These are phyloP conservation scores for Colius striatus DNA, from an alignment of 2,113 vertebrate genomes.

Conservation along the genomic window DNA sequence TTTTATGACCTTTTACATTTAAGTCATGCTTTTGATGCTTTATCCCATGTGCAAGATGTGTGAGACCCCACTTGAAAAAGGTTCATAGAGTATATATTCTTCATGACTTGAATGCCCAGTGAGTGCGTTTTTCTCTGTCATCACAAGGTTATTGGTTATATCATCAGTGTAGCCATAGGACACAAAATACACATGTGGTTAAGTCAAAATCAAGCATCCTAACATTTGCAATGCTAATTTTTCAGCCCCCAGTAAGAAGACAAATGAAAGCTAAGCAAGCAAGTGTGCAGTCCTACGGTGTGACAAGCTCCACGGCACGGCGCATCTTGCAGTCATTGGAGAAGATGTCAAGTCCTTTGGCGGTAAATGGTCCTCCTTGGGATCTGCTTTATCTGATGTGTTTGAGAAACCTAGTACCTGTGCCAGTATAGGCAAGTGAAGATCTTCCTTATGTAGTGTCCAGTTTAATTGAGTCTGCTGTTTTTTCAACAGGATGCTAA, in stretches of 20 bases:
- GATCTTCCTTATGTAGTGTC: neutral
- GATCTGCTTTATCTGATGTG: neutral
- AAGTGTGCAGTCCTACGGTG: conserved; percentile 86
- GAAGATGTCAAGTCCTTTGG: conserved; percentile 96
- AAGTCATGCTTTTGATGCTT: neutral
- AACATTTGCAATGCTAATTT: conserved; percentile 6
- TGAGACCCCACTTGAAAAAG: neutral
- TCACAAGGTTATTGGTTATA: neutral
- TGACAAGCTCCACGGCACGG: conserved; percentile 93
- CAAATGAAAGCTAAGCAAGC: conserved; percentile 94
- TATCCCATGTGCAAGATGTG: neutral
- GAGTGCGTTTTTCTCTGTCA: neutral
- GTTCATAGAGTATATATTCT: neutral
- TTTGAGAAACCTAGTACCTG: neutral
- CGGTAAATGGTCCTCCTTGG: conserved; percentile 78
- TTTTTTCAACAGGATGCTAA: conserved; percentile 88
- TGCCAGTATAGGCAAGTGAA: neutral
- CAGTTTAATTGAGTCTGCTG: conserved; percentile 14
- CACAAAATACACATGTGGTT: rapidly evolving
- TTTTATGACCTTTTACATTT: neutral
- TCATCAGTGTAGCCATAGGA: neutral
- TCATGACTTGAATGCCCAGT: neutral
- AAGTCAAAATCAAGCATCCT: neutral
- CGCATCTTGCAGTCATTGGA: conserved; percentile 95
- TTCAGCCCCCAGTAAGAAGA: conserved; percentile 89